Percentiles rank a stretch among this genome's conserved stretches.
Conservation (phyloP, 2,888 invertebrate species). For the Thera obeliscata region DNA sequence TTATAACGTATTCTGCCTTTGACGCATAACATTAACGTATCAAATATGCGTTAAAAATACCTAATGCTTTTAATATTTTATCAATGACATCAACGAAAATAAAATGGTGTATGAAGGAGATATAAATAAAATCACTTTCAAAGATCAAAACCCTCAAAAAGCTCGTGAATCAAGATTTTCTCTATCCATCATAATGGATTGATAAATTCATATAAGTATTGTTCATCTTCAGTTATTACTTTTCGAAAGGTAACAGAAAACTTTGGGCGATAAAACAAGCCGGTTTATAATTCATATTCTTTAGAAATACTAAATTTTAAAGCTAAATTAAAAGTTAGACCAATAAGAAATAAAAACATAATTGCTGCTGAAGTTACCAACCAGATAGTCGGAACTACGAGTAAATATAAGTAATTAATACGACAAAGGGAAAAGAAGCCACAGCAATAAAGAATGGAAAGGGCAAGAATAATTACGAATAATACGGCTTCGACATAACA, state of each 20-base stretch:
- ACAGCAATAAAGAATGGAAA: slow-evolving; percentile 59
- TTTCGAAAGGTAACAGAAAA: too few relatives aligned
- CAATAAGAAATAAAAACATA: too few relatives aligned
- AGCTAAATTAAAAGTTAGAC: too few relatives aligned
- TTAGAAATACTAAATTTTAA: too few relatives aligned
- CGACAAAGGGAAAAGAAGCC: slow-evolving; percentile 64
- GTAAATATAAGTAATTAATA: slow-evolving; percentile 47
- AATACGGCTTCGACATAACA: slow-evolving; percentile 68
- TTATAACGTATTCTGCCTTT: slow-evolving; percentile 2
- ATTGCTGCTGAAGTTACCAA: too few relatives aligned
- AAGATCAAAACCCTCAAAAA: slow-evolving; percentile 43
- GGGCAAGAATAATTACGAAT: slow-evolving; percentile 71
- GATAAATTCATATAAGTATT: too few relatives aligned
- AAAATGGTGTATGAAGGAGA: slow-evolving; percentile 42
- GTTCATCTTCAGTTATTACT: too few relatives aligned
- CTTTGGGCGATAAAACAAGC: too few relatives aligned
- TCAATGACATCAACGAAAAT: slow-evolving; percentile 19
- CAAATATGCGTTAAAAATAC: not conserved
- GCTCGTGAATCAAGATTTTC: slow-evolving; percentile 16
- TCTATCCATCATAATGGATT: too few relatives aligned
- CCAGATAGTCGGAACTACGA: not conserved
- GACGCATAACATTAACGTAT: slow-evolving; percentile 9
- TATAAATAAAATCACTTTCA: slow-evolving; percentile 23
- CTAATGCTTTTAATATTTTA: slow-evolving; percentile 18
- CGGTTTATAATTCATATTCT: too few relatives aligned